phyloP scores from a whole-genome alignment of 2,888 invertebrate species.

The Lithosia quadra region DNA sequence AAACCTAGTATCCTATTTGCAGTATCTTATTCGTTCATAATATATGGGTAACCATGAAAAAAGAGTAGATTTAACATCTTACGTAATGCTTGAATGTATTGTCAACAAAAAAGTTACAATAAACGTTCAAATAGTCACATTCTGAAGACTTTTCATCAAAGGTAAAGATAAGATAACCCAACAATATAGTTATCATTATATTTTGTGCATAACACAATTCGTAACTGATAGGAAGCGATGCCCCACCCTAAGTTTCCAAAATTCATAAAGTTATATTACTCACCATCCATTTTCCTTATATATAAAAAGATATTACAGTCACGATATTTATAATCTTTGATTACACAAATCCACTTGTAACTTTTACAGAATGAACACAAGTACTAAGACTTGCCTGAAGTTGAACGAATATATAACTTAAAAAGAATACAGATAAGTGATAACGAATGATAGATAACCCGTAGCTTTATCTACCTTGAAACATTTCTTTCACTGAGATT shows the following conservation, averaged over 20 bases:
- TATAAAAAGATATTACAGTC: neutral
- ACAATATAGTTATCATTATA: neutral
- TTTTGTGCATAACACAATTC: neutral
- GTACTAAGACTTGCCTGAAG: neutral
- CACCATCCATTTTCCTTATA: neutral
- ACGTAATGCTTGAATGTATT: neutral
- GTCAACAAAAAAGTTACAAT: neutral
- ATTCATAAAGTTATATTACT: neutral
- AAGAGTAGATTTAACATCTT: too few species aligned
- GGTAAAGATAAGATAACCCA: neutral
- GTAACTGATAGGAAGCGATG: neutral
- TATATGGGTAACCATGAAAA: too few species aligned
- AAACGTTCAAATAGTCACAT: neutral
- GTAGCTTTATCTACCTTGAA: neutral
- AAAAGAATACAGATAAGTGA: conserved; percentile 8
- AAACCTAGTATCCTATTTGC: too few species aligned
- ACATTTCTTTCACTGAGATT: neutral
- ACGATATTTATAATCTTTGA: neutral
- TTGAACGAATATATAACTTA: conserved; percentile 2
- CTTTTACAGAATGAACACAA: neutral
- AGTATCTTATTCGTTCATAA: too few species aligned
- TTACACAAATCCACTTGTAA: neutral
- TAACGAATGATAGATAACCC: neutral
- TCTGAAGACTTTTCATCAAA: neutral
- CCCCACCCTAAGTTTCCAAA: neutral